Base-by-base conservation (phyloP, 2,113 vertebrate species). In the Empidonax alnorum region DNA sequence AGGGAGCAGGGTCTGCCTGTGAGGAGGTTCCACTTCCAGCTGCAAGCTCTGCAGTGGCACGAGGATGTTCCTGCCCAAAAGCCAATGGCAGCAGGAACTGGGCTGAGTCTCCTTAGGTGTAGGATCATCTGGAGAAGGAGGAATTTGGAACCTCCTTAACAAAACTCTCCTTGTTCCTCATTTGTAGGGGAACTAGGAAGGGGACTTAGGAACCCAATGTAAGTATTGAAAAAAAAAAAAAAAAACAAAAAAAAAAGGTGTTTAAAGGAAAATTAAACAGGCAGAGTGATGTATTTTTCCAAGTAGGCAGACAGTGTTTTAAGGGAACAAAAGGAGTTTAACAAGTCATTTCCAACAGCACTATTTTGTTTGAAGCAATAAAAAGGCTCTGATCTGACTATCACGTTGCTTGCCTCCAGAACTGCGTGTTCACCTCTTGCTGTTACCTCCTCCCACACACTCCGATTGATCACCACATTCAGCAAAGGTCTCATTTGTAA, bases 1-100 rank as follows among this genome's bases (percentile, higher is more conserved):
- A 81, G 49, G 0, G 0, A 82, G 12, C 14, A 33, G 4, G 3
- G 23, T 47, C 30, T 61, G 27, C 39, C 28, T 24, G 1, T 0
- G 1, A 28, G 10, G 27, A 67, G 15, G 6, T 24, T 71, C 35
- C 7, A 3, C 47, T 52, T 37, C 20, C 42, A n/a, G 14, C 14
- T 89, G 14, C 23, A 1, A 3, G 16, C 35, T 56, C 37, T n/a
- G 21, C 13, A 18, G 37, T 10, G 30, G 18, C 12, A 18, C 2
- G 6, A 22, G 16, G 10, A n/a, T 25, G 12, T 14, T 68, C 41
- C 37, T 68, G 8, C 11, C 8, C 19, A 16, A 28, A 49, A 52
- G 47, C 50, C 61, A 49, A 30, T 1, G 2, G 37, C 42, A 63
- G 35, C 44, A 69, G 39, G 9, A 88, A 35, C 30, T 42, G 46